phyloP scores from a whole-genome alignment of 2,888 invertebrate species.

The Bimastos eiseni region DNA sequence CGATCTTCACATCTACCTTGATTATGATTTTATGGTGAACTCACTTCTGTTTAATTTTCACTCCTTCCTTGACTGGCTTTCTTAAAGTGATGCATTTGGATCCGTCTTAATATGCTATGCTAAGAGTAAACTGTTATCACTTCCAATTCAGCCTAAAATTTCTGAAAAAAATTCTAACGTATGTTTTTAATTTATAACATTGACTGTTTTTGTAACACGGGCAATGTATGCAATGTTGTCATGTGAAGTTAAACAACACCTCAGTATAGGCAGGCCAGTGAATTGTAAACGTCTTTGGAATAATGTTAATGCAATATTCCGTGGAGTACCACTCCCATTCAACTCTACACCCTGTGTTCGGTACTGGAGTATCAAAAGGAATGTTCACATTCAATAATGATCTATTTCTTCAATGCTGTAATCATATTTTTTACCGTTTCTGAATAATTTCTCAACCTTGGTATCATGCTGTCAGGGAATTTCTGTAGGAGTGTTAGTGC shows the following conservation, averaged over 20 bases:
- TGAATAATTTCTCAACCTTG: too few species aligned
- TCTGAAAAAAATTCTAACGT: too few species aligned
- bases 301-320: neutral
- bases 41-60: neutral
- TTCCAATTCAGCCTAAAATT: neutral
- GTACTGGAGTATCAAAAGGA: neutral
- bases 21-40: neutral
- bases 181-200: too few species aligned
- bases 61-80: neutral
- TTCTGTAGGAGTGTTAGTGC: neutral
- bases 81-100: neutral
- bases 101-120: neutral
- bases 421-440: too few species aligned
- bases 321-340: neutral
- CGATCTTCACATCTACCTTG: conserved; percentile 26
- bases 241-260: too few species aligned
- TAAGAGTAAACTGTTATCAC: neutral
- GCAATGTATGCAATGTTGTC: neutral
- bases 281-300: neutral
- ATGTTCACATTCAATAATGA: neutral
- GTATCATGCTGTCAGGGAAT: too few species aligned
- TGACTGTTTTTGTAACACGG: neutral
- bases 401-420: too few species aligned
- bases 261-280: neutral
- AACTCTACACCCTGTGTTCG: neutral